Percentiles rank a stretch among this genome's conserved stretches.
Conservation (phyloP, 2,113 vertebrate species). For the Tylochromis polylepis region DNA sequence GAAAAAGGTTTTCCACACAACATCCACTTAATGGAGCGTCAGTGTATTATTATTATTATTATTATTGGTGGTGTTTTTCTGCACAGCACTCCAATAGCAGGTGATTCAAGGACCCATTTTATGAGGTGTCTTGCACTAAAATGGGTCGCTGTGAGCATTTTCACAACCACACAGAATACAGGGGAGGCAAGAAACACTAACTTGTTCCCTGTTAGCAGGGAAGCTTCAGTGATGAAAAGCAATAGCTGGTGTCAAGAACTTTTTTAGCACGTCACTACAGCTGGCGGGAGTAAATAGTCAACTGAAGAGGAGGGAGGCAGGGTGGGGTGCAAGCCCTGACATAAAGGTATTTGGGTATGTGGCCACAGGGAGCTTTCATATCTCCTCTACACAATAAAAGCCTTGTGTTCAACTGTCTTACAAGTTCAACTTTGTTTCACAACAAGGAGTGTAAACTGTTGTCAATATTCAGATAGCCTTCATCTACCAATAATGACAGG, state of each 20-base stretch:
- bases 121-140: neutral
- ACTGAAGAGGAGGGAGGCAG: slow-evolving; percentile 12
- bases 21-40: neutral
- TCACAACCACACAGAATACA: slow-evolving; percentile 13
- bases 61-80: neutral
- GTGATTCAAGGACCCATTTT: neutral
- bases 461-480: slow-evolving; percentile 66
- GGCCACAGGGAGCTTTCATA: slow-evolving; percentile 69
- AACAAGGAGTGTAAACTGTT: slow-evolving; percentile 58
- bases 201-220: slow-evolving; percentile 78
- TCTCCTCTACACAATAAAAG: slow-evolving; percentile 56
- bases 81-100: neutral
- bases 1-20: neutral
- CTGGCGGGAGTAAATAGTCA: slow-evolving; percentile 91
- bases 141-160: neutral
- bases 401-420: slow-evolving; percentile 39
- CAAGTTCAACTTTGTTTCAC: slow-evolving; percentile 66
- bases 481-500: slow-evolving; percentile 62
- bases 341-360: slow-evolving; percentile 74
- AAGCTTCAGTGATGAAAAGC: slow-evolving; percentile 90
- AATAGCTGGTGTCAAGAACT: slow-evolving; percentile 86
- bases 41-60: neutral
- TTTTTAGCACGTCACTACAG: slow-evolving; percentile 86
- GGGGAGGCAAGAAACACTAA: slow-evolving; percentile 54
- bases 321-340: slow-evolving; percentile 70